These are phyloP conservation scores for Phylloscopus trochiloides DNA, from an alignment of 2,113 vertebrate species.

Conservation along the genomic window DNA sequence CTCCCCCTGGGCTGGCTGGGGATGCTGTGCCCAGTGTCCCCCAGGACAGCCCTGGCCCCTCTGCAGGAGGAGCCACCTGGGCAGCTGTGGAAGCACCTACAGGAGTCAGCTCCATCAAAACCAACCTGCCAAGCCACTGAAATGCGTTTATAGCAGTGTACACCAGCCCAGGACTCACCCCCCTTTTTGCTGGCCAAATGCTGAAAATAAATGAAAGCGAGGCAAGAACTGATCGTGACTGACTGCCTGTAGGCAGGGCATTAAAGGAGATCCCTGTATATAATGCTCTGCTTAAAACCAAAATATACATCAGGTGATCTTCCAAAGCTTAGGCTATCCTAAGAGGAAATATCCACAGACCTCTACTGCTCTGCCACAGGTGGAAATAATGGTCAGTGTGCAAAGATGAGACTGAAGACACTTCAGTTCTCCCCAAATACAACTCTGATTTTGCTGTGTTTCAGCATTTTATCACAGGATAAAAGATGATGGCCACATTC, in stretches of 20 bases:
- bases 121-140: background rate
- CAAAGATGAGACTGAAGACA: background rate
- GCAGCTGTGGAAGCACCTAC: background rate
- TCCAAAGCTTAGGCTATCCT: background rate
- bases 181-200: background rate
- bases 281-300: background rate
- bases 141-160: fast-evolving
- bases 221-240: background rate
- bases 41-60: background rate
- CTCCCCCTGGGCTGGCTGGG: background rate
- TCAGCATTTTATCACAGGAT: background rate
- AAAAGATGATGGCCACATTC: background rate
- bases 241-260: too few relatives aligned
- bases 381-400: background rate
- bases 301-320: fast-evolving
- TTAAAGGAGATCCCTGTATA: background rate
- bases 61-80: background rate
- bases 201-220: background rate
- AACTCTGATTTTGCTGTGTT: background rate
- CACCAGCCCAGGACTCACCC: background rate
- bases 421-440: background rate
- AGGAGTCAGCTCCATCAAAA: background rate
- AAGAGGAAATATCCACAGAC: background rate
- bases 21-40: background rate
- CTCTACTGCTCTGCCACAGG: background rate